phyloP scores from a whole-genome alignment of 2,797 vertebrate species.

The Hafferia zeledoni region DNA sequence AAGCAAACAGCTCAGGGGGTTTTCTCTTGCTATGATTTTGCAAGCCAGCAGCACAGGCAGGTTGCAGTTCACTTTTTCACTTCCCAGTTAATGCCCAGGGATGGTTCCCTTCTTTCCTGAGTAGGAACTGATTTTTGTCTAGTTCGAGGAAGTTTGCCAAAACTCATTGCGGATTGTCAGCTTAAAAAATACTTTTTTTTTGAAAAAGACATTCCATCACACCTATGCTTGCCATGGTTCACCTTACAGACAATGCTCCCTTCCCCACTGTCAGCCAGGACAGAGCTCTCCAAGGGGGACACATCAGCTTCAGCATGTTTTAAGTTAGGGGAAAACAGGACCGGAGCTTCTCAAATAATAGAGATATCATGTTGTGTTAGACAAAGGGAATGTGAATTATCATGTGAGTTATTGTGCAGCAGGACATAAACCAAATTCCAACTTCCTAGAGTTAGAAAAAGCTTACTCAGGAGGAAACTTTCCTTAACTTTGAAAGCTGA shows the following conservation, averaged over 20 bases:
- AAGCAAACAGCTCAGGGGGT: not conserved
- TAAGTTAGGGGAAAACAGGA: not conserved
- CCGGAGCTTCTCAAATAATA: conserved; percentile 22
- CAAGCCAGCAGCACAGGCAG: not conserved
- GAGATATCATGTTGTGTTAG: conserved; percentile 46
- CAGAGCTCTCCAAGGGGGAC: not conserved
- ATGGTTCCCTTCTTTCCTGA: conserved; percentile 20
- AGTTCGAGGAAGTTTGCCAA: conserved; percentile 9
- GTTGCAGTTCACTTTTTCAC: conserved; percentile 34
- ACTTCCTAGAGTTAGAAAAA: conserved; percentile 50
- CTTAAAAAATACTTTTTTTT: conserved; percentile 1
- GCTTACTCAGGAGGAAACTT: conserved; percentile 53
- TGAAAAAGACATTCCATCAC: conserved; percentile 1
- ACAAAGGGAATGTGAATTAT: conserved; percentile 43
- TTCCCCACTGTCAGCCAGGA: not conserved
- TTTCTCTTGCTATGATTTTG: not conserved
- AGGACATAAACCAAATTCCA: conserved; percentile 58
- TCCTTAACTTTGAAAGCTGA: conserved; percentile 55
- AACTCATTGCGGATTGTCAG: not conserved
- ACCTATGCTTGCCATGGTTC: not conserved
- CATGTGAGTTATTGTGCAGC: conserved; percentile 47
- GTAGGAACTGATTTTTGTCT: conserved; percentile 1
- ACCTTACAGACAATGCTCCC: not conserved
- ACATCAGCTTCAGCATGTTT: not conserved
- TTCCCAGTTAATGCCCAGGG: not conserved